phyloP scores from a whole-genome alignment of 2,797 vertebrate species.

The Chromis chromis region DNA sequence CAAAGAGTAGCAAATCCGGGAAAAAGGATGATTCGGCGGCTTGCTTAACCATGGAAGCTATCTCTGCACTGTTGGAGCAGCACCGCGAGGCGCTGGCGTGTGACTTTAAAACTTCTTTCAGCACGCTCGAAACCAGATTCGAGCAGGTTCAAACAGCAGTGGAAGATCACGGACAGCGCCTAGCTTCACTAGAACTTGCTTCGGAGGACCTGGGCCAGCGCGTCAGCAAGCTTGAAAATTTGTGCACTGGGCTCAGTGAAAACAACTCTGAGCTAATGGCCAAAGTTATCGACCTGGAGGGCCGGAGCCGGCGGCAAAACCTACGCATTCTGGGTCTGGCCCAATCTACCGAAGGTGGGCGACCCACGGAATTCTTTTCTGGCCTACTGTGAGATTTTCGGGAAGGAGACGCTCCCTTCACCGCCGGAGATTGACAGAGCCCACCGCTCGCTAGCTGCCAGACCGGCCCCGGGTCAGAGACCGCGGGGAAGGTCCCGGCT shows the following conservation, averaged over 20 bases:
- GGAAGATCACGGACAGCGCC: too few species aligned
- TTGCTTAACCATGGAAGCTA: too few species aligned
- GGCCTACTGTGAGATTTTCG: neutral
- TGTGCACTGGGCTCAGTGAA: neutral
- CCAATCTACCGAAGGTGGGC: neutral
- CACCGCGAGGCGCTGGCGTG: too few species aligned
- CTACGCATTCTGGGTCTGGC: neutral
- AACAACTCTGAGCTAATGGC: neutral
- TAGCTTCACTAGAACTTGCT: too few species aligned
- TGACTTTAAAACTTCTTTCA: too few species aligned
- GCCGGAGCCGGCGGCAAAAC: neutral
- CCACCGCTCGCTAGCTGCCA: neutral
- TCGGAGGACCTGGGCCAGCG: neutral
- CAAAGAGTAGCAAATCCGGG: too few species aligned
- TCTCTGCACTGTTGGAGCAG: too few species aligned
- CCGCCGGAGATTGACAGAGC: neutral
- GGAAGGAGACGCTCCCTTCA: neutral
- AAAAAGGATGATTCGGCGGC: too few species aligned
- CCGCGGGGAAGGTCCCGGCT: too few species aligned
- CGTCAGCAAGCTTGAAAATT: neutral
- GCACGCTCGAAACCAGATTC: too few species aligned
- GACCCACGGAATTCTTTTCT: neutral
- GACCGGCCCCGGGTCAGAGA: neutral
- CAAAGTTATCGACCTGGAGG: neutral
- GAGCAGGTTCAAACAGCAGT: too few species aligned